Evolutionary conservation across 2,113 vertebrate species (phyloP), one percentile per base, ranked within the genome.

Genomic region (Sander vitreus): DNA sequence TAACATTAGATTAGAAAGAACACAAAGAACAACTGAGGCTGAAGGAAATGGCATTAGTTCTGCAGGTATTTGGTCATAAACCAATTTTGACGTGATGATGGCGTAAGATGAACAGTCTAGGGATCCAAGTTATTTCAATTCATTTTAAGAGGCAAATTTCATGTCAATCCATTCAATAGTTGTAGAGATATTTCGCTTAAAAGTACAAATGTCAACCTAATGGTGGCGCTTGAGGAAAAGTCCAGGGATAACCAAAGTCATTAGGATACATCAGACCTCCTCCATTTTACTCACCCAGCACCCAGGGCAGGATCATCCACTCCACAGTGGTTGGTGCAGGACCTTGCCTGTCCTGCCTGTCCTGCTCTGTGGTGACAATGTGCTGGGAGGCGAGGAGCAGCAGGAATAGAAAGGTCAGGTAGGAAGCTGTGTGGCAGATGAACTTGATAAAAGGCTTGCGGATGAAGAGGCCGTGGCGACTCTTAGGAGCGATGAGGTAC

Each of bases 381-480:
- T 99, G 98, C 92, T 99, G 98, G 5, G 98, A 99, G 2, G 98
- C 98, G 88, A 99, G 96, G 58, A 99, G 96, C 83, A 99, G 96
- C 95, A 99, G 96, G 95, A 99, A 99, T 67, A 99, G 97, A 91
- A 99, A 99, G 75, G 98, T 99, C 94, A 99, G 94, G 95, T 99
- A 99, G 48, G 98, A 99, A 3, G 97, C 96, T 0, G 98, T 99
- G 95, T 99, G 98, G 95, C 98, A 99, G 95, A 99, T 99, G 94
- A 99, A 99, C 94, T 99, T 99, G 93, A 99, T 99, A 95, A 99
- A 99, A 89, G 98, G 98, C 93, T 99, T 99, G 92, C 98, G 97
- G 93, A 99, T 99, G 96, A 99, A 99, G 88, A 97, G 95, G 89
- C 98, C 98, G 71, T 98, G 96, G 95, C 96, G 97, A 94, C 97